Evolutionary conservation across 2,113 vertebrate species (phyloP), one percentile per base, ranked within the genome.

Genomic region (Suricata suricatta): DNA sequence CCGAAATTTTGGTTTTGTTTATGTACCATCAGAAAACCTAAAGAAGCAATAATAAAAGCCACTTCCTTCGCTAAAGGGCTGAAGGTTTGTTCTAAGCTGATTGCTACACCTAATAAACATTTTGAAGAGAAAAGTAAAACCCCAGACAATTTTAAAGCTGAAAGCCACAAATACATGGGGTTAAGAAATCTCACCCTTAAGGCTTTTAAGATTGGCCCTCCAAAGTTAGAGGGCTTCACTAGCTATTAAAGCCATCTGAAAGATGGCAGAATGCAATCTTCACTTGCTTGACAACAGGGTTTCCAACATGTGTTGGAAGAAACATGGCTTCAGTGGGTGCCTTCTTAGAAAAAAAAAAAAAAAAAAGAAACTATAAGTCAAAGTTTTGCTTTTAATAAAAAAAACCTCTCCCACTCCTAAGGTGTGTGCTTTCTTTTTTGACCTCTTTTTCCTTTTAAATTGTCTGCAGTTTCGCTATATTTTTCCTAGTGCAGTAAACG

Each of bases 311-410:
- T 72, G 2, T 57, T 95, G 74, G 38, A 57, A 94, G 50, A 92
- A 95, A 95, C 68, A 95, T 63, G 31, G 89, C 96, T 97, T 96
- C 68, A 90, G 69, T 77, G 76, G 84, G 35, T 90, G 63, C 31
- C 82, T 72, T 96, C 86, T 93, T 93, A 12, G 35, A n/a, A 63
- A 80, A 64, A 83, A 60, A 60, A 74, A 85, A 72, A 68, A 95
- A 92, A 90, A 54, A 71, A 93, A 25, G 60, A 96, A 97, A 97
- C 83, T 89, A 97, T 66, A 96, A 87, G 86, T 94, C 80, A 92
- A 97, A 96, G 33, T 96, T 97, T 96, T 93, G 54, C 38, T 93
- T 98, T 97, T 98, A 97, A 97, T 98, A 82, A 33, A 95, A 87
- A 64, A 93, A 76, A 57, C 44, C 21, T n/a, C 44, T 96, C 83